A percentile compares a stretch with the other conserved stretches of the same genome.
These are phyloP conservation scores for Sus scrofa DNA, from an alignment of 2,113 vertebrate genomes.

Conservation along the genomic window T2T-Sscrofa CM000812.6:17153001-17153500, in stretches of 20 bases:
- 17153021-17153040: too few relatives aligned
- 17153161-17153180: not conserved
- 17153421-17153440: not conserved
- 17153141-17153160: constrained; percentile 3
- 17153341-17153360: not conserved
- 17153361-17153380: not conserved
- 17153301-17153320: not conserved
- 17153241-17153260: not conserved
- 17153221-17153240: not conserved
- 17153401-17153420: not conserved
- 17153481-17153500: not conserved
- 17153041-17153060: not conserved
- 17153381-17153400: not conserved
- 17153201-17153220: not conserved
- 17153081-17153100: not conserved
- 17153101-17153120: not conserved
- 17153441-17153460: not conserved
- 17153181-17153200: not conserved
- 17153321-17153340: constrained; percentile 8
- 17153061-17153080: not conserved
- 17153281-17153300: not conserved
- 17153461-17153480: not conserved
- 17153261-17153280: not conserved
- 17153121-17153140: constrained; percentile 18
- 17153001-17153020: not conserved